Base-by-base conservation (phyloP, 2,113 vertebrate genomes). In the Benitochromis conjunctus region DNA sequence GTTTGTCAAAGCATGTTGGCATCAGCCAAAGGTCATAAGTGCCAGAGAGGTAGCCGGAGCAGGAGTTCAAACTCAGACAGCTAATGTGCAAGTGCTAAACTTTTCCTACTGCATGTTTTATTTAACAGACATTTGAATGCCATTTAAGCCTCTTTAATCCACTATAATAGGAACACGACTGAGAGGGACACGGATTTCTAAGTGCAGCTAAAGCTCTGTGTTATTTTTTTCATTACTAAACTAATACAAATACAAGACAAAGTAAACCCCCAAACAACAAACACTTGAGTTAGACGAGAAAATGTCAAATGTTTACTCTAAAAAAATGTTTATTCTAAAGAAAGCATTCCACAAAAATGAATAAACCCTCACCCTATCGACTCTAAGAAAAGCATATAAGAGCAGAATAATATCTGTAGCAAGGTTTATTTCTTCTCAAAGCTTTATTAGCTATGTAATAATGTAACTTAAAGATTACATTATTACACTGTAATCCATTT, bases 1-100 rank as follows among this genome's bases (percentile, higher is more conserved):
- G 58, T 88, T 88, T 87, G 87, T 90, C 79, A 80, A 83, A 86
- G 41, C 29, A 24, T 60, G 62, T 83, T 10, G 48, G 57, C n/a
- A 38, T 88, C 77, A 87, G 78, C 76, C 78, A 84, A 79, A 89
- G 76, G 83, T 88, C 71, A 46, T 1, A n/a, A n/a, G 60, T 43
- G 79, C 24, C 69, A 66, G 53, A 51, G 18, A 86, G 54, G 79
- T 78, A 38, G n/a, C 14, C 57, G 53, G 57, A 56, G 18, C 36
- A 53, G 24, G 6, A 41, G 6, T 36, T 76, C 58, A 46, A 76
- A 36, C 18, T 9, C 10, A 86, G 48, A 76, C 34, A 36, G 80
- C 38, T 43, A 69, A 55, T 36, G 57, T 57, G 69, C 84, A 83
- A 46, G 19, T 19, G 53, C 48, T 19, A 18, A 55, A 85, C 34